Evolutionary conservation across 2,113 vertebrate species (phyloP), one percentile per base, ranked within the genome.

Genomic region (Trematocara stigmaticum): DNA sequence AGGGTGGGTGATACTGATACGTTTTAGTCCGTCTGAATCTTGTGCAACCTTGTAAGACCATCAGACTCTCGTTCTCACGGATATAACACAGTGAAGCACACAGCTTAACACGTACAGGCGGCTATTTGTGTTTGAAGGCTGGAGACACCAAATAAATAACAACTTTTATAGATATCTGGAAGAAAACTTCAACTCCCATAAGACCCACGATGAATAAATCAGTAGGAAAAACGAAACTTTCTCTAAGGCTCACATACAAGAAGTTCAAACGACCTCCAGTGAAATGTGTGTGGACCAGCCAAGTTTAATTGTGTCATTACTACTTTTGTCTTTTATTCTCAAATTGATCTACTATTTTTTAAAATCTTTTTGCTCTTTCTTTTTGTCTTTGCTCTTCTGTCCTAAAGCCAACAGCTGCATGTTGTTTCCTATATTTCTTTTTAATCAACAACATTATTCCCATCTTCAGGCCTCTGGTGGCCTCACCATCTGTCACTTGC

Each of bases 381-480:
- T 88, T 79, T 61, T 78, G 71, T 81, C 86, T 82, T 76, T 53
- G 20, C 81, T 74, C 40, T 57, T 78, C 34, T 84, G 86, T 90
- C 76, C 87, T 51, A 52, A 20, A 84, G 88, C 94, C 92, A 94
- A 94, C 94, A 94, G 94, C 92, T 94, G 95, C 88, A 93, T 94
- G 91, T 93, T 94, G 90, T 95, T 95, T 92, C 92, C 81, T 93
- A 92, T 91, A 93, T 94, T 94, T 93, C 90, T 93, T 95, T 95
- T 93, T 94, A 95, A 95, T 96, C 94, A 95, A 94, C 93, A 94
- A 94, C 94, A 95, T 95, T 94, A 94, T 94, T 95, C 93, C 91
- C 92, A 95, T 95, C 92, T 93, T 93, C 81, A 86, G 85, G 91
- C 92, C 93, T 91, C 91, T 91, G 91, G 93, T 93, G 92, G 93